Conservation (phyloP, 2,113 vertebrate species). For the Donacobius atricapilla region DNA sequence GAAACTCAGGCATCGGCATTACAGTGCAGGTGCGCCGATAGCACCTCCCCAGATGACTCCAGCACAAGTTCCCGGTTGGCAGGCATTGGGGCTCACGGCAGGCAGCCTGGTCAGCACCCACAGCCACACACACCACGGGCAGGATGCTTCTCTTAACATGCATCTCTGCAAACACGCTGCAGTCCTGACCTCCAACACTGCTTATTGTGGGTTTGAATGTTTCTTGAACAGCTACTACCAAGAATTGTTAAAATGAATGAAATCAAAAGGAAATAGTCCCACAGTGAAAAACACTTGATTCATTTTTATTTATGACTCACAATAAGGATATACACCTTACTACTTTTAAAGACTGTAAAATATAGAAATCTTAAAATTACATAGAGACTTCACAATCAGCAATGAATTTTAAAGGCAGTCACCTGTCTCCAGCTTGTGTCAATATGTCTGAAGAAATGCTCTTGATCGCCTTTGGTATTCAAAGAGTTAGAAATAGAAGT, state of each 20-base stretch:
- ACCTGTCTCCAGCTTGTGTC: not conserved
- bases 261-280: not conserved
- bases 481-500: slow-evolving; percentile 67
- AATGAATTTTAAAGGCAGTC: not conserved
- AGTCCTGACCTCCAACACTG: not conserved
- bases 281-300: not conserved
- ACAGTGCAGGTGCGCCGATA: not conserved
- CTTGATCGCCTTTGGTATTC: not conserved
- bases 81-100: rapidly evolving
- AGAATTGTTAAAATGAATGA: not conserved
- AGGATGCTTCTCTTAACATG: not conserved
- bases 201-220: not conserved
- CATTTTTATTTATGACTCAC: slow-evolving; percentile 1
- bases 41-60: not conserved
- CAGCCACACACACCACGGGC: rapidly evolving
- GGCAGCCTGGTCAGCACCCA: not conserved
- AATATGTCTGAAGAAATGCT: slow-evolving; percentile 30
- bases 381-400: not conserved
- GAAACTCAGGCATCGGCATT: not conserved
- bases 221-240: not conserved
- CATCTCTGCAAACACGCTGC: not conserved
- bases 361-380: not conserved
- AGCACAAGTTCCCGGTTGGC: rapidly evolving
- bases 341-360: not conserved
- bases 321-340: not conserved